phyloP scores from a whole-genome alignment of 1,140 invertebrate species.

The Polyergus mexicanus region DNA sequence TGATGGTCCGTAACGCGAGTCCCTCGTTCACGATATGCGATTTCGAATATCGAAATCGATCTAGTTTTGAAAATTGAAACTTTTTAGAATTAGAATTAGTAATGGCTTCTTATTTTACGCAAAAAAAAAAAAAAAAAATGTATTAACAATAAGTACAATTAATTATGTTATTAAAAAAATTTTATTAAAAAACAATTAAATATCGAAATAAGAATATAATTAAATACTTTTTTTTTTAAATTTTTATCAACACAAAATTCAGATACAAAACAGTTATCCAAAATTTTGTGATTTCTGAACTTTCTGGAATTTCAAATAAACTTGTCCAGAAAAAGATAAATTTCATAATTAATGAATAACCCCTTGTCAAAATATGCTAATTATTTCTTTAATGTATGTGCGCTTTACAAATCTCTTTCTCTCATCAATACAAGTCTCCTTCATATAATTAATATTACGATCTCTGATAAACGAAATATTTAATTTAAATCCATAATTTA shows the following conservation, averaged over 20 bases:
- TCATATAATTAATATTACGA: not conserved
- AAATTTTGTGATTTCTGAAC: not conserved
- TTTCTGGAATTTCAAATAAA: not conserved
- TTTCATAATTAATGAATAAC: not conserved
- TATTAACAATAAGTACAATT: not conserved
- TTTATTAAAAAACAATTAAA: not conserved
- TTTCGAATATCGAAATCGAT: not conserved
- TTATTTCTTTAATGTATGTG: not conserved
- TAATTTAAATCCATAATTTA: not conserved
- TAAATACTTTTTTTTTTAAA: not conserved
- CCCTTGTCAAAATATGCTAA: no score
- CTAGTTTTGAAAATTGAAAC: not conserved
- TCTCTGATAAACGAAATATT: not conserved
- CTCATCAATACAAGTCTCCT: not conserved
- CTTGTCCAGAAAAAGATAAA: not conserved
- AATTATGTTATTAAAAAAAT: not conserved
- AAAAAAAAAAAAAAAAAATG: not conserved
- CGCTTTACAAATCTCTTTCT: not conserved
- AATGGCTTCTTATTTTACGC: not conserved
- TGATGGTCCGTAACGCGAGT: slow-evolving; percentile 2
- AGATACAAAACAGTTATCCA: not conserved
- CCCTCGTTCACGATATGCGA: not conserved
- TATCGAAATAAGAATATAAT: not conserved
- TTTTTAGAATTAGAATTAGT: no score
- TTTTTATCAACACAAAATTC: not conserved